A percentile compares a stretch with the other conserved stretches of the same genome.
These are phyloP conservation scores for Musca domestica DNA, from an alignment of 1,140 invertebrate species.

Conservation along the genomic window DNA sequence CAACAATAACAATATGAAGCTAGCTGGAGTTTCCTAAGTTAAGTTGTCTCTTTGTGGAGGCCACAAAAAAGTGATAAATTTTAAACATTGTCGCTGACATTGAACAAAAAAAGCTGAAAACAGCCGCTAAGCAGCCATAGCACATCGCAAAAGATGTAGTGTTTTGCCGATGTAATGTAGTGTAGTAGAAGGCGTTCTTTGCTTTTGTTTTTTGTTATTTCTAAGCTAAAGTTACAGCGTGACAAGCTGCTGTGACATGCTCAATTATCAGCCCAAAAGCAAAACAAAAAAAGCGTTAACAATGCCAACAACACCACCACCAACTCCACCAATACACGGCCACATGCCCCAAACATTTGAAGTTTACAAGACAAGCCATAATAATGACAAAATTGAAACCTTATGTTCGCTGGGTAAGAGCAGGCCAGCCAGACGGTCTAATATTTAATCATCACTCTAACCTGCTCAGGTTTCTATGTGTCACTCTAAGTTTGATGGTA, in stretches of 20 bases:
- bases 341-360: constrained; percentile 10
- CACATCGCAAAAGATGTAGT: no score
- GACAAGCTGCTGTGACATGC: constrained; percentile 9
- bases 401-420: no score
- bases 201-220: neutral
- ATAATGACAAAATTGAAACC: no score
- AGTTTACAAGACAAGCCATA: no score
- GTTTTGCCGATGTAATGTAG: no score
- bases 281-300: constrained; percentile 9
- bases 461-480: no score
- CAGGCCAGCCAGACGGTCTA: no score
- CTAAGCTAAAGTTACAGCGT: neutral
- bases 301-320: neutral
- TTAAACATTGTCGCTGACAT: constrained; percentile 19
- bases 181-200: no score
- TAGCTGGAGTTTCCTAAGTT: neutral
- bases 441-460: no score
- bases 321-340: no score
- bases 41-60: constrained; percentile 6
- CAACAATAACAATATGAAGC: no score
- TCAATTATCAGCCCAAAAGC: neutral
- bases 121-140: neutral
- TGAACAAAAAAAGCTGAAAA: neutral
- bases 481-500: no score
- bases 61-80: constrained; percentile 21